Evolutionary conservation across 1,140 invertebrate species (phyloP).

Genomic region (Acromyrmex heyeri): DNA sequence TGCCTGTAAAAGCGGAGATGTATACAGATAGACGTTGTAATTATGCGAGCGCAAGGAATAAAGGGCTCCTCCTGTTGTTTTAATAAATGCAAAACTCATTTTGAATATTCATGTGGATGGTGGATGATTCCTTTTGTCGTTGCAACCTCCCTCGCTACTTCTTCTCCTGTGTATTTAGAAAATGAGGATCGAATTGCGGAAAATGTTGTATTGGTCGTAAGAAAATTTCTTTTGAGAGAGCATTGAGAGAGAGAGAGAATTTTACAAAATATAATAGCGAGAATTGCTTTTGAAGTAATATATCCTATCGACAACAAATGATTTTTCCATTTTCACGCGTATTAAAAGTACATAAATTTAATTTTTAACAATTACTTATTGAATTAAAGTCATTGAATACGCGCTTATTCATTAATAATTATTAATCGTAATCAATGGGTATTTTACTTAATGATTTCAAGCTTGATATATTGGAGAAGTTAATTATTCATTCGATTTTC

Average conservation of each 20-base stretch:
- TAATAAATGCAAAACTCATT: constrained; percentile 84
- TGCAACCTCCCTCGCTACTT: constrained; percentile 59
- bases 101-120: constrained; percentile 83
- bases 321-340: not conserved
- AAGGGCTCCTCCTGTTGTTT: constrained; percentile 82
- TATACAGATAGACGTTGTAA: constrained; percentile 81
- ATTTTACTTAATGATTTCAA: not conserved
- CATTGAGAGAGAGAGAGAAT: not conserved
- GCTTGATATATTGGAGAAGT: not conserved
- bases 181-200: constrained; percentile 44
- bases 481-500: constrained; percentile 13
- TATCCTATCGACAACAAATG: not conserved
- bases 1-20: constrained; percentile 77
- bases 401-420: constrained; percentile 1
- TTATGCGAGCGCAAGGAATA: constrained; percentile 82
- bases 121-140: constrained; percentile 84
- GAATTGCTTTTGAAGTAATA: not conserved
- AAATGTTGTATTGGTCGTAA: constrained; percentile 25
- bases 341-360: constrained; percentile 1
- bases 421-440: not conserved
- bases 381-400: not conserved
- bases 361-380: not conserved
- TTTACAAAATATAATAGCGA: constrained; percentile 1
- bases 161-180: constrained; percentile 41
- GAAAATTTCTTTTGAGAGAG: constrained; percentile 8